Evolutionary conservation across 1,140 invertebrate species (phyloP), one percentile per base, ranked within the genome.

Genomic region (Pachypsylla venusta): DNA sequence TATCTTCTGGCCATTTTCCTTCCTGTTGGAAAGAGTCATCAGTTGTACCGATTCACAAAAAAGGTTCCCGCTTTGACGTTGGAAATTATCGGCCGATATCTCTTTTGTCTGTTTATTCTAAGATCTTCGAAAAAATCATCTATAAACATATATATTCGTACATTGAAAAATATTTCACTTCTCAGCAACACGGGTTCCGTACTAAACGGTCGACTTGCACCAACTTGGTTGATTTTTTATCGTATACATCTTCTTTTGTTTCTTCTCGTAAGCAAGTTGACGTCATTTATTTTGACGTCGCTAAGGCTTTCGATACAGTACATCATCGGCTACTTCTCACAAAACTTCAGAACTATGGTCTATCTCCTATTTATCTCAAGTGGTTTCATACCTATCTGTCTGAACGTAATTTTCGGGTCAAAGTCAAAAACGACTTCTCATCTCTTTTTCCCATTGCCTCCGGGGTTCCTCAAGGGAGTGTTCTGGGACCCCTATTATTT

Each of bases 11-110:
- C 5, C 4, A 3, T 10, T 48, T 48, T 48, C 42, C 42, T 19
- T 4, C 16, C 4, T 10, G 7, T 4, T 62, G 61, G 65, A 62
- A 63, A 40, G 59, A 16, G 25, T 25, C 30, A 22, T 58, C 54
- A 28, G 26, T 64, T 20, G 30, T 54, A 20, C 61, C 61, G 0
- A 61, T 64, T 19, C 53, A n/a, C 40, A 65, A 65, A 57, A 20
- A n/a, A 1, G 62, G 62, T 0, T 25, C 59, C 28, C 42, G 10
- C 16, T 24, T 28, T 16, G 56, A 60, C 54, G 39, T 63, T 28
- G 27, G 28, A 30, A 64, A 65, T 30, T 63, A 65, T 58, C 39
- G 64, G 20, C 64, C 62, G 2, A 65, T 65, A 20, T 59, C 62
- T 0, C 58, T 58, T n/a, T 25, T 64, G 12, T 62, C 58, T 42